phyloP scores from a whole-genome alignment of 2,113 vertebrate genomes.

The Laticauda laticaudata region DNA sequence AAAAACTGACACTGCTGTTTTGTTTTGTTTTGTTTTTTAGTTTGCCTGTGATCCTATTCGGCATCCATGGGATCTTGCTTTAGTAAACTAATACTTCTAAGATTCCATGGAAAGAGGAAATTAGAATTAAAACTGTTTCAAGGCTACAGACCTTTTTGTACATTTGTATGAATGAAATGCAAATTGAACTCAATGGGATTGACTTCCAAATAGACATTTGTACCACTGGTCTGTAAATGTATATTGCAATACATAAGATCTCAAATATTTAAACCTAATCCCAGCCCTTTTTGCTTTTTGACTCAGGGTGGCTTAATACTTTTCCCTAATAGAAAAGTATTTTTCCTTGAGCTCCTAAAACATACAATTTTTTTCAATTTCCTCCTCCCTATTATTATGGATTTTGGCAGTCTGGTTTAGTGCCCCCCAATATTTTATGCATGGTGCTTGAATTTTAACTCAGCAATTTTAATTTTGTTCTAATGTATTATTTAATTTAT shows the following conservation, averaged over 20 bases:
- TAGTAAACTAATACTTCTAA: not conserved
- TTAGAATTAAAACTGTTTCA: not conserved
- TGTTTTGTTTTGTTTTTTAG: not conserved
- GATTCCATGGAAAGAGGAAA: not conserved
- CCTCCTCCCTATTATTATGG: not conserved
- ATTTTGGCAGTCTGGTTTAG: not conserved
- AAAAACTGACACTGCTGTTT: not conserved
- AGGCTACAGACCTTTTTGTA: not conserved
- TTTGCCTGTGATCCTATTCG: not conserved
- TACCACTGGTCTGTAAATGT: not conserved
- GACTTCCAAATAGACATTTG: not conserved
- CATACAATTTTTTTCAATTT: not conserved
- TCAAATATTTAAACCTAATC: not conserved
- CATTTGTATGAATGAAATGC: not conserved
- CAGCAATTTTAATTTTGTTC: not conserved
- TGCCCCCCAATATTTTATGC: not conserved
- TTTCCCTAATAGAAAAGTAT: not conserved
- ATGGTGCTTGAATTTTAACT: not conserved
- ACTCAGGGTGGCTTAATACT: not conserved
- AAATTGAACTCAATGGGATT: not conserved
- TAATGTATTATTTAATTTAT: not conserved
- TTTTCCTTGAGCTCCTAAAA: not conserved
- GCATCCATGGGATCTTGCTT: not conserved
- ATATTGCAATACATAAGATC: not conserved
- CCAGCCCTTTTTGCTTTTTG: not conserved